Evolutionary conservation across 2,888 invertebrate genomes (phyloP), one percentile per base, ranked within the genome.

Genomic region (Euclidia mi): DNA sequence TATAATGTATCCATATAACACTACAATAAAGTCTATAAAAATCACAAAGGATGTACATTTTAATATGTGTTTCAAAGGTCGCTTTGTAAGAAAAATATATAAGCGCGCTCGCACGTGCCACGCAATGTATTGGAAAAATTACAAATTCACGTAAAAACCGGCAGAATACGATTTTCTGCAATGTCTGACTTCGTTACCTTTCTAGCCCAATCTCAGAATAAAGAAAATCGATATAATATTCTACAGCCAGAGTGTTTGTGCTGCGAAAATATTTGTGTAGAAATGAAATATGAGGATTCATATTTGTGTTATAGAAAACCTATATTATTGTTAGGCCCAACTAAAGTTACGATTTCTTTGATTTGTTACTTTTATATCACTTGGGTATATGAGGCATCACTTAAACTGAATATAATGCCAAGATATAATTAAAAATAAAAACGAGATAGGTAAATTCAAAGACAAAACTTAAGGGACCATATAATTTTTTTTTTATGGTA

Each of bases 71-170:
- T 14, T 41, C 11, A 6, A 34, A 32, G 11, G 43, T 20, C 18
- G 42, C 48, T 65, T 43, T 46, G 50, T 52, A 18, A 49, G 40
- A 29, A 42, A 49, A 50, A 42, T 32, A 32, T 34, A 43, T 31
- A 38, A 18, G 52, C 47, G 57, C 20, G 32, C 32, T 57, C 34
- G 15, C 25, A 52, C 52, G 51, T 60, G 18, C 15, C 42, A 34
- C 38, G 59, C 45, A 66, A 70, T 66, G 60, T 71, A 53, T 66
- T 28, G 64, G 60, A 64, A 70, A 57, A 40, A 51, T 50, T 42
- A 28, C 37, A 32, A 32, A 14, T 53, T 34, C 31, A 52, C 41
- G 48, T 47, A 34, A 48, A 56, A 41, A 20, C 25, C n/a, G 14
- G 7, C n/a, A 15, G 52, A 25, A 17, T 29, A 38, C 15, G 18